A percentile compares a stretch with the other conserved stretches of the same genome.
phyloP scores from a whole-genome alignment of 2,888 invertebrate genomes.

The Matsumyia berberina region DNA sequence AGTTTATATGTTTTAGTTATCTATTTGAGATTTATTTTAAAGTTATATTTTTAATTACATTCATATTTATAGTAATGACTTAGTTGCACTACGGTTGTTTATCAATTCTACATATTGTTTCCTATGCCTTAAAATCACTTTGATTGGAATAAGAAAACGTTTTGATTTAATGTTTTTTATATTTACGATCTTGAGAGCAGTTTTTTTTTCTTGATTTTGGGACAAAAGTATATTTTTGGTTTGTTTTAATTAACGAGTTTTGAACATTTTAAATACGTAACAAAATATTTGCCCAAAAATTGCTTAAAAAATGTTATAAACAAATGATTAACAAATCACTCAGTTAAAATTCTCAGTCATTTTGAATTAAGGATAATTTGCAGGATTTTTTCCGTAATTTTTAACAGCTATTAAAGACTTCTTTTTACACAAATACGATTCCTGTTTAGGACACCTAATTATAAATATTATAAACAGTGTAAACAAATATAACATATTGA shows the following conservation, averaged over 20 bases:
- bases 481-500: not conserved
- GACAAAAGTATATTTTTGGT: slow-evolving; percentile 32
- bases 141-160: slow-evolving; percentile 45
- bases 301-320: slow-evolving; percentile 8
- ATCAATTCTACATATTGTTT: slow-evolving; percentile 50
- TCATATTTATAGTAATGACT: slow-evolving; percentile 65
- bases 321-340: slow-evolving; percentile 17
- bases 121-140: slow-evolving; percentile 52
- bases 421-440: too few species aligned
- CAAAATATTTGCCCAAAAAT: not conserved
- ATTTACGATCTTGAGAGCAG: slow-evolving; percentile 34
- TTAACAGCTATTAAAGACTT: too few species aligned
- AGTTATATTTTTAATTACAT: slow-evolving; percentile 66
- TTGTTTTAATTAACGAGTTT: not conserved
- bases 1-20: slow-evolving; percentile 66
- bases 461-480: slow-evolving; percentile 1
- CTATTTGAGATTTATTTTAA: slow-evolving; percentile 42
- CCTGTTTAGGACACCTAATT: too few species aligned
- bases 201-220: slow-evolving; percentile 44
- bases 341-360: slow-evolving; percentile 47
- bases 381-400: slow-evolving; percentile 1
- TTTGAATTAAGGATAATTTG: slow-evolving; percentile 33
- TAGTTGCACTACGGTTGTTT: slow-evolving; percentile 59
- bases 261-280: not conserved
- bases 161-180: slow-evolving; percentile 52